These are phyloP conservation scores for Oscarella lobularis DNA, from an alignment of 37 sponge, comb jelly and placozoan species.

Conservation along the genomic window DNA sequence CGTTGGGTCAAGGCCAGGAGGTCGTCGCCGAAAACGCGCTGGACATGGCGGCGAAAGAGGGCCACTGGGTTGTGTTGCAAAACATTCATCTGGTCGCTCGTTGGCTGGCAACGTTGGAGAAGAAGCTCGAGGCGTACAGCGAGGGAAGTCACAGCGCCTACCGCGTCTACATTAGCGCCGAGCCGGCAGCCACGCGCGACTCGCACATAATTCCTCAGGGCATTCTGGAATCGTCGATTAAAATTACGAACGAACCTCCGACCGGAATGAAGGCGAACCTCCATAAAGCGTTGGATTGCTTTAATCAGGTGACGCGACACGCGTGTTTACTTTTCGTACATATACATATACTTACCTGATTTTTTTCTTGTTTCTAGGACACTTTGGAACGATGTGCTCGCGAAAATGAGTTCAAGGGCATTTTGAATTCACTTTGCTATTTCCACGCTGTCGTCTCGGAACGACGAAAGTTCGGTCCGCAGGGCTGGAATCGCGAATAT, in stretches of 20 bases:
- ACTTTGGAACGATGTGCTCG: slow-evolving; percentile 95
- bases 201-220: slow-evolving; percentile 97
- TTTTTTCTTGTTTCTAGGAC: slow-evolving; percentile 29
- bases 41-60: slow-evolving; percentile 86
- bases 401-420: slow-evolving; percentile 95
- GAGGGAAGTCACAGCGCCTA: slow-evolving; percentile 65
- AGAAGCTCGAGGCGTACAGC: slow-evolving; percentile 80
- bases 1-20: slow-evolving; percentile 99
- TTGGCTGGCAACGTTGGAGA: slow-evolving; percentile 93
- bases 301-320: slow-evolving; percentile 55
- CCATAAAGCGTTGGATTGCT: slow-evolving; percentile 93
- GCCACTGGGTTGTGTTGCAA: slow-evolving; percentile 98
- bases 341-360: neutral
- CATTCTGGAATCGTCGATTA: slow-evolving; percentile 86
- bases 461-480: slow-evolving; percentile 97
- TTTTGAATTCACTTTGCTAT: slow-evolving; percentile 87
- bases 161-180: slow-evolving; percentile 97
- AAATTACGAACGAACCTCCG: slow-evolving; percentile 99
- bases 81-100: slow-evolving; percentile 93
- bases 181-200: slow-evolving; percentile 73
- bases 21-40: slow-evolving; percentile 93
- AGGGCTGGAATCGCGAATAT: slow-evolving; percentile 96
- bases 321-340: neutral
- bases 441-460: slow-evolving; percentile 97
- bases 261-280: slow-evolving; percentile 98